Percentiles rank a stretch among this genome's conserved stretches.
These are phyloP conservation scores for Aphis craccivora DNA, from an alignment of 1,140 invertebrate species.

Conservation along the genomic window DNA sequence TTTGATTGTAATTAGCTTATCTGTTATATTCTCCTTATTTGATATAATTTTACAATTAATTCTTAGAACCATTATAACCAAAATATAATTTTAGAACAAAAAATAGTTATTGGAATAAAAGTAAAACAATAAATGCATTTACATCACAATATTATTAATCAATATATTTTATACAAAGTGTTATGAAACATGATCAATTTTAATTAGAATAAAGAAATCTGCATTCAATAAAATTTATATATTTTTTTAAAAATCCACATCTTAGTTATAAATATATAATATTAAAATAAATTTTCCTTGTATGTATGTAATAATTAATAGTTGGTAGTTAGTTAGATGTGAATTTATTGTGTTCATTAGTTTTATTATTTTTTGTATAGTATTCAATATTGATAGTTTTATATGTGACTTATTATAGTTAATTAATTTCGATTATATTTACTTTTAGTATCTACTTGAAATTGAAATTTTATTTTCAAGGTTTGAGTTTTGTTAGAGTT, in stretches of 20 bases:
- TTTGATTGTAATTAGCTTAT: too few relatives aligned
- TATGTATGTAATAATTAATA: background rate
- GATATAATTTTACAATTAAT: too few relatives aligned
- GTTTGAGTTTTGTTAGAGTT: background rate
- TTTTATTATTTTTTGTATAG: background rate
- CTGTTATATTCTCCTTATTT: too few relatives aligned
- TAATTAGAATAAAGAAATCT: background rate
- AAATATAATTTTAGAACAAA: too few relatives aligned
- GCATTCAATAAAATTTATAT: background rate
- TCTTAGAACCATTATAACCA: too few relatives aligned
- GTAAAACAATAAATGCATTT: too few relatives aligned
- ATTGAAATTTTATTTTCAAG: background rate
- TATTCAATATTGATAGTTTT: background rate
- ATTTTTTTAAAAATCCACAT: too few relatives aligned
- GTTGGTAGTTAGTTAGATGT: too few relatives aligned
- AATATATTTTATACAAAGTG: background rate
- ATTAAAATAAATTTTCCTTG: too few relatives aligned
- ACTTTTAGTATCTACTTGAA: background rate
- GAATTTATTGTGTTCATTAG: background rate
- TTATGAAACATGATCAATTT: background rate
- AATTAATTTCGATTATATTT: background rate
- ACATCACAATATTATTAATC: too few relatives aligned
- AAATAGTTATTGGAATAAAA: too few relatives aligned
- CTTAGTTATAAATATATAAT: too few relatives aligned
- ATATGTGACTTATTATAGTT: background rate